Base-by-base conservation (phyloP, 2,113 vertebrate genomes). In the Sylvia atricapilla region DNA sequence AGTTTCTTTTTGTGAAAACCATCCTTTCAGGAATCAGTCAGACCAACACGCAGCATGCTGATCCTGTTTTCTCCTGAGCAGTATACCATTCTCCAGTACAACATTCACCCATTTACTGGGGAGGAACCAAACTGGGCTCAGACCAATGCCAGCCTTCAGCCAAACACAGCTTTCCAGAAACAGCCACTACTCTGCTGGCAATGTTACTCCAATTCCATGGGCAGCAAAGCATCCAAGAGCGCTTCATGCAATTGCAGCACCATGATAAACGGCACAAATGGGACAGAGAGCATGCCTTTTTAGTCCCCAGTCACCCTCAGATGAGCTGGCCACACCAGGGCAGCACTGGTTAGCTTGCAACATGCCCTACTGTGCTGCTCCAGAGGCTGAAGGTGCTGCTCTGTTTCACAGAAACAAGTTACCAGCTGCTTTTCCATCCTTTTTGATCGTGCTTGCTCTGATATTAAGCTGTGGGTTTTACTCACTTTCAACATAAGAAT, bases 251-350 rank as follows among this genome's bases (percentile, higher is more conserved):
- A 30, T 13, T 18, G 9, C 46, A 53, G 3, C 81, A 44, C 46
- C 0, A 0, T 2, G 27, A 28, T 1, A 52, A 64, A 46, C 1
- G 14, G 25, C 56, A 46, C 0, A 23, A 52, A 66, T 5, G 24
- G n/a, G 37, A 43, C 55, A 81, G 8, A 86, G 13, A 33, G 16
- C 13, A 2, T 5, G 13, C 28, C 37, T 16, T 50, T 22, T 44
- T 24, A 52, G 52, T 14, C 39, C 22, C 17, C 43, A 25, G 5
- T 13, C 12, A 10, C 22, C 35, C 19, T 3, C 13, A 58, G 77
- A 39, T 9, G 31, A 60, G 43, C 47, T 41, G 35, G 21, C 10
- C 33, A 6, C 4, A 30, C 7, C 66, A 75, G 52, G 55, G 16
- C 60, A 58, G 60, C 3, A 16, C n/a, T 16, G 30, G 15, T 6